These are phyloP conservation scores for Thunnus albacares DNA, from an alignment of 2,797 vertebrate species.

Conservation along the genomic window DNA sequence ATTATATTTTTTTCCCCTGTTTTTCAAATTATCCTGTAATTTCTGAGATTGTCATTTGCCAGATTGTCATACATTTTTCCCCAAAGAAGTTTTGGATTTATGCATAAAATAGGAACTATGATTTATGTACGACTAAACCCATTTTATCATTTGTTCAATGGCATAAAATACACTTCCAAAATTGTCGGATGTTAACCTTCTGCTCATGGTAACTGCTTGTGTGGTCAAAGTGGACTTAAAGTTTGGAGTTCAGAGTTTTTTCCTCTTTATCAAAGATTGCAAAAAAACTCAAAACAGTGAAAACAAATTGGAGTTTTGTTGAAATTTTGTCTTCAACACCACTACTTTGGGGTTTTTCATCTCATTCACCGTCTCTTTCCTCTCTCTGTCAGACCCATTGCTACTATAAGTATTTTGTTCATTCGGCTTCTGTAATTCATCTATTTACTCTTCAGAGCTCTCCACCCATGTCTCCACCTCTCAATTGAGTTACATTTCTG, in stretches of 20 bases:
- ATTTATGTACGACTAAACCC: no score
- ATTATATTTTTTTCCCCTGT: background rate
- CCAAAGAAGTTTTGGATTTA: background rate
- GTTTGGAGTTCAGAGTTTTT: no score
- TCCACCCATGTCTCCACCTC: background rate
- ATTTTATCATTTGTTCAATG: no score
- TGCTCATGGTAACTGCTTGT: no score
- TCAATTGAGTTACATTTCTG: background rate
- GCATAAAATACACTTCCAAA: no score
- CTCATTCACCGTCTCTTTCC: background rate
- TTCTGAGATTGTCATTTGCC: background rate
- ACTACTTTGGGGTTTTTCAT: background rate
- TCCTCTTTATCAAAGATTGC: no score
- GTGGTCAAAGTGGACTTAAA: no score
- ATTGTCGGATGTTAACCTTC: no score
- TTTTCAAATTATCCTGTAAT: conserved; percentile 6
- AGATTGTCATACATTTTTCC: conserved; percentile 7
- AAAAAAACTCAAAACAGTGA: no score
- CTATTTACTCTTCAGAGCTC: background rate
- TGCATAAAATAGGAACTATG: background rate
- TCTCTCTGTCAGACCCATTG: background rate
- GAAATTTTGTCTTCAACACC: no score
- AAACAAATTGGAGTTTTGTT: background rate
- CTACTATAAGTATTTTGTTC: background rate
- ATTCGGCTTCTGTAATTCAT: background rate